Conservation (phyloP, 2,113 vertebrate genomes). For the Mesoclemmys tuberculata region DNA sequence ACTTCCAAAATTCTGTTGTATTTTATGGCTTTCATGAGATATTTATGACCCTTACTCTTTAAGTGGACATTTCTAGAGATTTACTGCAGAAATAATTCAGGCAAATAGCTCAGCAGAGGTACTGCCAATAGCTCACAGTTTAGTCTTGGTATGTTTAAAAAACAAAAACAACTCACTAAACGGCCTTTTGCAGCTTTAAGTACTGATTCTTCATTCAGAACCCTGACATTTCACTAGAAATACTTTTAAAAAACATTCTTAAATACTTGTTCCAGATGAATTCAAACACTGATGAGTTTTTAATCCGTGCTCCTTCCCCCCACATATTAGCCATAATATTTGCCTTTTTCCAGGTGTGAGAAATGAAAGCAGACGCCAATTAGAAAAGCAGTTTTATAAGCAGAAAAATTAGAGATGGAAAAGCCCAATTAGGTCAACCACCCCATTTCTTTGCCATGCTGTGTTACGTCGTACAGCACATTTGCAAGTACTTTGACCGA, state of each 20-base stretch:
- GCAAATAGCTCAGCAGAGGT: constrained; percentile 69
- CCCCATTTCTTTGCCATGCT: background rate
- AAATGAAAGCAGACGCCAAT: background rate
- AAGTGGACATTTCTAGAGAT: constrained; percentile 82
- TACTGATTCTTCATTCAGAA: background rate
- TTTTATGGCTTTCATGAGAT: constrained; percentile 81
- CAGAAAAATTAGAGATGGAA: background rate
- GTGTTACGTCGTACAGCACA: background rate
- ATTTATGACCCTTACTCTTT: constrained; percentile 81
- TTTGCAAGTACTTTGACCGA: background rate
- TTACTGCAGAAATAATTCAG: constrained; percentile 79
- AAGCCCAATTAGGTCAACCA: background rate
- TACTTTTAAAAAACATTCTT: background rate
- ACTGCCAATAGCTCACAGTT: constrained; percentile 52
- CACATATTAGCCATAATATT: background rate
- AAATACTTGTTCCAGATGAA: background rate
- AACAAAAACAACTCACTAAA: background rate
- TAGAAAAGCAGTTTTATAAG: background rate
- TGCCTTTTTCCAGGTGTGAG: background rate
- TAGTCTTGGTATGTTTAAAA: constrained; percentile 47
- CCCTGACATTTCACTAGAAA: background rate
- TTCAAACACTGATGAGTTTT: background rate
- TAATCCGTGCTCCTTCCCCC: background rate
- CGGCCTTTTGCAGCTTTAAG: background rate
- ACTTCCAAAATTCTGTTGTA: constrained; percentile 85